Base-by-base conservation (phyloP, 2,797 vertebrate genomes). In the Gobio occitaniae region DNA sequence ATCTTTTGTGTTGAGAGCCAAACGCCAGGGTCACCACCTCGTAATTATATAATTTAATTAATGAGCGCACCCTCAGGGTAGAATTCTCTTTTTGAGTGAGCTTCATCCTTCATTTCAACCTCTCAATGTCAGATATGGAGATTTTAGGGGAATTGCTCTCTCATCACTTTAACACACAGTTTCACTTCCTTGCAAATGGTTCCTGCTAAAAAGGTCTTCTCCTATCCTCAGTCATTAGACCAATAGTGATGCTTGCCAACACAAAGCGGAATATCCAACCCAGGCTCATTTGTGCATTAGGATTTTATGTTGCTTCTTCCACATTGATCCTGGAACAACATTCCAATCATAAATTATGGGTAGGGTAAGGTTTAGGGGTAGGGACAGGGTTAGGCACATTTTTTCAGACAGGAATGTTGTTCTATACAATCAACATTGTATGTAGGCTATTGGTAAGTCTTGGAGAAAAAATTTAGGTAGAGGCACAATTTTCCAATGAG, bases 31-130 rank as follows among this genome's bases (percentile, higher is more conserved):
- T 83, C 61, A 68, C 89, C 84, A 84, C 85, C 76, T 89, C 80
- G 63, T 88, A 90, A 90, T 91, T 89, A 86, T 88, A 82, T 88
- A 74, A 89, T 89, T 86, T 82, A 89, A 90, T 87, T 90, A 88
- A 92, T 88, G 78, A 91, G 81, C 7, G 25, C 79, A 89, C 84
- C 88, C 87, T 32, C 77, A 70, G 83, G 88, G 88, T 81, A 83
- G 74, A 80, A 69, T 79, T 86, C 81, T 87, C 63, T 81, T 69
- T 79, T 72, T 36, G 68, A 81, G 72, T 32, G 48, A 25, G 78
- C 65, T 54, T 88, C 81, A 69, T 91, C 87, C 88, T 74, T 87
- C 86, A 87, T 86, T 70, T 88, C 78, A 88, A 84, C 84, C 85
- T 86, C 54, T 88, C 85, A 86, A 63, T 83, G 87, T 88, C 83